Percentiles rank a stretch among this genome's conserved stretches.
These are phyloP conservation scores for Labeo catla DNA, from an alignment of 2,113 vertebrate genomes.

Conservation along the genomic window DNA sequence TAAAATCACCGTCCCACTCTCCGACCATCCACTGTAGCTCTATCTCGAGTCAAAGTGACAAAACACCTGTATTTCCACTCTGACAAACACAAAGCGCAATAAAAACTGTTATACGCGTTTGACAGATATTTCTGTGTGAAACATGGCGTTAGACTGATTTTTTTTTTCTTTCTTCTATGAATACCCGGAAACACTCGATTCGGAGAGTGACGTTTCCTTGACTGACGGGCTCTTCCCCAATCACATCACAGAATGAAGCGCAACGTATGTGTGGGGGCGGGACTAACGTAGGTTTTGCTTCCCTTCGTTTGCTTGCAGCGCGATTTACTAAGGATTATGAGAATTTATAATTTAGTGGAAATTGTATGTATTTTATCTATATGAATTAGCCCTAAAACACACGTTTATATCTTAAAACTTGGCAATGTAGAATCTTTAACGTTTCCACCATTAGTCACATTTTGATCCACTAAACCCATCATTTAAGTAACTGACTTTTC, in stretches of 20 bases:
- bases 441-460: no score
- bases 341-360: not conserved
- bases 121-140: conserved; percentile 73
- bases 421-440: not conserved
- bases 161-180: conserved; percentile 47
- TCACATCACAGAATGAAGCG: not conserved
- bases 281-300: not conserved
- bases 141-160: conserved; percentile 73
- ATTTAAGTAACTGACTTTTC: no score
- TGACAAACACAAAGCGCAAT: conserved; percentile 19
- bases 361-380: not conserved
- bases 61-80: not conserved
- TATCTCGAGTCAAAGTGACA: not conserved
- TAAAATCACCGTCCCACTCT: conserved; percentile 10
- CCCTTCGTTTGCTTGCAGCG: not conserved
- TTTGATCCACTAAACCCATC: no score
- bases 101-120: conserved; percentile 63
- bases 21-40: not conserved
- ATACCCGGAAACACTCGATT: conserved; percentile 69
- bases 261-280: not conserved
- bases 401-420: not conserved
- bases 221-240: conserved; percentile 17
- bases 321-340: not conserved
- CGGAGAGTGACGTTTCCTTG: not conserved
- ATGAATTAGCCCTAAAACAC: not conserved